Conservation (phyloP, 2,113 vertebrate genomes). For the Corythoichthys haematopterus region DNA sequence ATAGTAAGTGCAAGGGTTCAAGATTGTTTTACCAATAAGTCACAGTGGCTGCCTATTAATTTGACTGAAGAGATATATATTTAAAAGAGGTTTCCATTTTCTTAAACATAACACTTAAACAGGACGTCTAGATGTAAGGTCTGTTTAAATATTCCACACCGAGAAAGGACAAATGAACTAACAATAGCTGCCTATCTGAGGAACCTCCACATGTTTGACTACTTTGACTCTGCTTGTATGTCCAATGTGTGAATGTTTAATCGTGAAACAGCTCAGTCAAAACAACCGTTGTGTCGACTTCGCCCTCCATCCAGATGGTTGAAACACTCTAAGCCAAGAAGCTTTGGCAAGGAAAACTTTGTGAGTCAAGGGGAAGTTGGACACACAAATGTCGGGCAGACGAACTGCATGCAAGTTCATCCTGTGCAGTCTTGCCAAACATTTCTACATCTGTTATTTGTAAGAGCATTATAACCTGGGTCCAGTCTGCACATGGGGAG, state of each 20-base stretch:
- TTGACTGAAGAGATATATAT: slow-evolving; percentile 13
- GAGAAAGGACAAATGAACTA: background rate
- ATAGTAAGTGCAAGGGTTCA: slow-evolving; percentile 39
- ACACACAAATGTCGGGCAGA: slow-evolving; percentile 46
- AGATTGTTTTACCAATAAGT: slow-evolving; percentile 33
- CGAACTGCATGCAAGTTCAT: slow-evolving; percentile 50
- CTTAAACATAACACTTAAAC: background rate
- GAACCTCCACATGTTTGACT: slow-evolving; percentile 29
- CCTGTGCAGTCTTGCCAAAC: slow-evolving; percentile 54
- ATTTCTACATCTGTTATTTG: slow-evolving; percentile 58
- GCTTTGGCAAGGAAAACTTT: slow-evolving; percentile 52
- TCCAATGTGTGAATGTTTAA: slow-evolving; percentile 40
- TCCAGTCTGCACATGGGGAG: slow-evolving; percentile 56
- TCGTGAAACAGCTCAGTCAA: slow-evolving; percentile 51
- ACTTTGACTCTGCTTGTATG: slow-evolving; percentile 23
- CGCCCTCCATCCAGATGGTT: slow-evolving; percentile 62
- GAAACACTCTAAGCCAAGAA: slow-evolving; percentile 41
- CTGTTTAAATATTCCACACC: slow-evolving; percentile 8
- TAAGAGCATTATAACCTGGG: slow-evolving; percentile 47
- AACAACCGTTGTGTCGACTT: slow-evolving; percentile 56
- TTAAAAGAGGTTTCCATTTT: slow-evolving; percentile 11
- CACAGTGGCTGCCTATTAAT: slow-evolving; percentile 31
- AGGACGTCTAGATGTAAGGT: background rate
- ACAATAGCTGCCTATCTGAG: background rate
- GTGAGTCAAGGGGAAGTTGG: slow-evolving; percentile 57